Base-by-base conservation (phyloP, 2,888 invertebrate genomes). In the Patella ulyssiponensis region DNA sequence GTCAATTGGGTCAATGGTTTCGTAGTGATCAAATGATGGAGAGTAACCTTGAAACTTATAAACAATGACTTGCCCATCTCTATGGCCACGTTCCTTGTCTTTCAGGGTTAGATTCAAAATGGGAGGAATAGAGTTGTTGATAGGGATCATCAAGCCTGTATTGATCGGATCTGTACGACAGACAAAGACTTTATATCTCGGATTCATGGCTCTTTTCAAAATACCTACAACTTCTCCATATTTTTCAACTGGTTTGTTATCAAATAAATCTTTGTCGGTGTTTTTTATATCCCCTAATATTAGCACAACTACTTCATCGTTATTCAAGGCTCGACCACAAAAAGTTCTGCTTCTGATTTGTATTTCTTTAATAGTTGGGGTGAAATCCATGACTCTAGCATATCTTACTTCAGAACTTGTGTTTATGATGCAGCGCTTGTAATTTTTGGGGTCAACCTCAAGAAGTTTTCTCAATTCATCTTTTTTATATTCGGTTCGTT, bases 231-330 rank as follows among this genome's bases (percentile, higher is more conserved):
- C 90, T 77, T 85, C 73, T 2, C 88, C 88, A 54, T 77, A 76
- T 23, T 79, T 76, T 56, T 75, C 75, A 14, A 71, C 14, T 20
- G 27, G 23, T 79, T 73, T 33, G 64, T 69, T 14, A 73, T 64
- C 14, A 44, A 69, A 71, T n/a, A 69, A 76, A 74, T 79, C 78
- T 56, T 77, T 73, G n/a, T 71, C 64, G 3, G 75, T 27, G 20
- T 71, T 70, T 33, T 78, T 80, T 17, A 33, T 75, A 3, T 83
- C 79, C 12, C 80, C 74, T 3, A 86, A 51, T 2, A 90, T 77
- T 74, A 88, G 87, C 33, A 90, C 86, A 2, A 90, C 87, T 12
- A 89, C 90, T 64, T 86, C 84, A 81, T 90, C 90, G 54, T 82
- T 81, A 74, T 88, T 76, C 64, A 88, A 87, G 33, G 87, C 90